phyloP scores from a whole-genome alignment of 2,113 vertebrate genomes.

The Castor canadensis region DNA sequence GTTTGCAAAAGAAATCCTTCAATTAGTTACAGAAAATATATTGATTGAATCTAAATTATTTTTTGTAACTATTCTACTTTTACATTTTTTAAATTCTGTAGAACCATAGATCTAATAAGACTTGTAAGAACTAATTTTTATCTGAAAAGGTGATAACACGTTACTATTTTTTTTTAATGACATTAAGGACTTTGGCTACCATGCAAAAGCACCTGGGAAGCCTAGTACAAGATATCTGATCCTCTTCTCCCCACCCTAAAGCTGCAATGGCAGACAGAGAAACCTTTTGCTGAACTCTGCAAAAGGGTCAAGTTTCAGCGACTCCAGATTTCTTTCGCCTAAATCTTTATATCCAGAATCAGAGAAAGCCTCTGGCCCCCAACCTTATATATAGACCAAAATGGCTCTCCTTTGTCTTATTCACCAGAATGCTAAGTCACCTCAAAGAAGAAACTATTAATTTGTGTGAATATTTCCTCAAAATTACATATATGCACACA shows the following conservation, averaged over 20 bases:
- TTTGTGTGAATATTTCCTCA: neutral
- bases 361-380: neutral
- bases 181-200: neutral
- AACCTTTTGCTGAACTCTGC: neutral
- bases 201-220: neutral
- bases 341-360: neutral
- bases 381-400: neutral
- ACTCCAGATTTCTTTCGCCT: neutral
- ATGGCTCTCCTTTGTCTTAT: neutral
- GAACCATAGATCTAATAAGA: neutral
- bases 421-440: neutral
- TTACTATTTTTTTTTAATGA: neutral
- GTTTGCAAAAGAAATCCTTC: constrained; percentile 27
- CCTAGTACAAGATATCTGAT: neutral
- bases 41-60: neutral
- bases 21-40: constrained; percentile 22
- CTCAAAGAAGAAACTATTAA: neutral
- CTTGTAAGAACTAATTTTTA: neutral
- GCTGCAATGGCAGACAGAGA: neutral
- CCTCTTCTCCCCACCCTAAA: neutral
- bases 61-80: neutral
- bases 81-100: constrained; percentile 14
- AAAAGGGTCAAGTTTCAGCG: neutral
- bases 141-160: neutral
- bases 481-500: neutral